Evolutionary conservation across 2,797 vertebrate genomes (phyloP).

Genomic region (Alosa sapidissima): DNA sequence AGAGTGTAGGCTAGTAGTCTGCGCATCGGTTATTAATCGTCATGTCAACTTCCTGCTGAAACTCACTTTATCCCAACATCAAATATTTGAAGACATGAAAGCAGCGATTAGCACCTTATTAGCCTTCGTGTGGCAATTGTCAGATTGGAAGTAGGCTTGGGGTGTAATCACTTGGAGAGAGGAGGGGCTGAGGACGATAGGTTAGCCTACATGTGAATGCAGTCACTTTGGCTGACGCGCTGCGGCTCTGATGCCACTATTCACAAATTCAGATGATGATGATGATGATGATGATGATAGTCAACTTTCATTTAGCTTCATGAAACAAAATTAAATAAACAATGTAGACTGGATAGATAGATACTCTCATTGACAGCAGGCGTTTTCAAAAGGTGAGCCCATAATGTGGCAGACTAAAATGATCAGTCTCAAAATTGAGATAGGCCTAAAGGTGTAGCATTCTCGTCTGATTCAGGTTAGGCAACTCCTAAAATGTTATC

Average conservation of each 20-base stretch:
- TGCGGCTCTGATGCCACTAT: background rate
- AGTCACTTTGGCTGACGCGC: background rate
- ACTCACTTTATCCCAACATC: conserved; percentile 61
- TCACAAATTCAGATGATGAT: background rate
- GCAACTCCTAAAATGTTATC: too few relatives aligned
- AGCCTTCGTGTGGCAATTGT: conserved; percentile 49
- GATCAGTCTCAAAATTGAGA: background rate
- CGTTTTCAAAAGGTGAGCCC: background rate
- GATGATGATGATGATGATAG: background rate
- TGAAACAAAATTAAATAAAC: background rate
- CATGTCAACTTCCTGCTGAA: conserved; percentile 55
- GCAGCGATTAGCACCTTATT: conserved; percentile 70
- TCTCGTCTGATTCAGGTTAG: background rate
- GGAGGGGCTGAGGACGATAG: background rate
- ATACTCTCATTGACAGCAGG: background rate
- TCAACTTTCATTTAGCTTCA: background rate
- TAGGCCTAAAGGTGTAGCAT: too few relatives aligned
- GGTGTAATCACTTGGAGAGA: background rate
- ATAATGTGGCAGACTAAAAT: background rate
- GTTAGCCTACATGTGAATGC: background rate
- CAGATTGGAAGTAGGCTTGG: conserved; percentile 40
- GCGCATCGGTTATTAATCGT: conserved; percentile 13
- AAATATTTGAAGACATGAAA: conserved; percentile 70
- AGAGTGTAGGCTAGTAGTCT: conserved; percentile 10
- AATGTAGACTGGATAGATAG: background rate